Evolutionary conservation across 2,888 invertebrate species (phyloP).

Genomic region (Sycophila texana): DNA sequence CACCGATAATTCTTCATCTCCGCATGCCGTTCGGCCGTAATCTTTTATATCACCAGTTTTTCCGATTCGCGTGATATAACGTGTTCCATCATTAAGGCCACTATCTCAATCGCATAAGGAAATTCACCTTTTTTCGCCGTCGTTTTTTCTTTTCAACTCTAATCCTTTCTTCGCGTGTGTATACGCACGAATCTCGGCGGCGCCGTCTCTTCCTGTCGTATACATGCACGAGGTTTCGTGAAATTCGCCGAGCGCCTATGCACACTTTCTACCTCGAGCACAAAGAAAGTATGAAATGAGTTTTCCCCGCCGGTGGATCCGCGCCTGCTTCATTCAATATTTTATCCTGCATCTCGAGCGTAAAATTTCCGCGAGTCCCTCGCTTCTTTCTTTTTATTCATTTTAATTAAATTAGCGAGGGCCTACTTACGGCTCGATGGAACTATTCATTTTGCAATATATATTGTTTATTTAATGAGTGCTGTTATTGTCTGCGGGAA

Average conservation of each 20-base stretch:
- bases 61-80: conserved; percentile 14
- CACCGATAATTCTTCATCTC: neutral
- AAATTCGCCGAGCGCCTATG: conserved; percentile 24
- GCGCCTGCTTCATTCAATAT: conserved; percentile 28
- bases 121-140: conserved; percentile 11
- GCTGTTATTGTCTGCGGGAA: no score
- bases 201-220: conserved; percentile 1
- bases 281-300: conserved; percentile 47
- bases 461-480: neutral
- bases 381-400: neutral
- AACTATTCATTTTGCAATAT: neutral
- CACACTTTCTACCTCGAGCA: conserved; percentile 50
- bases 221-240: conserved; percentile 22
- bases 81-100: conserved; percentile 15
- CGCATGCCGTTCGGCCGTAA: conserved; percentile 4
- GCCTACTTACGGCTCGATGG: neutral
- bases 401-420: neutral
- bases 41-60: conserved; percentile 31
- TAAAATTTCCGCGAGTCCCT: conserved; percentile 42
- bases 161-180: neutral
- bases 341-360: conserved; percentile 37
- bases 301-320: conserved; percentile 31
- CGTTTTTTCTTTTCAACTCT: conserved; percentile 1
- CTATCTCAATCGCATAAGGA: neutral
- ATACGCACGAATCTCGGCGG: conserved; percentile 9